Evolutionary conservation across 2,797 vertebrate species (phyloP).

Genomic region (Phalloptychus januarius): DNA sequence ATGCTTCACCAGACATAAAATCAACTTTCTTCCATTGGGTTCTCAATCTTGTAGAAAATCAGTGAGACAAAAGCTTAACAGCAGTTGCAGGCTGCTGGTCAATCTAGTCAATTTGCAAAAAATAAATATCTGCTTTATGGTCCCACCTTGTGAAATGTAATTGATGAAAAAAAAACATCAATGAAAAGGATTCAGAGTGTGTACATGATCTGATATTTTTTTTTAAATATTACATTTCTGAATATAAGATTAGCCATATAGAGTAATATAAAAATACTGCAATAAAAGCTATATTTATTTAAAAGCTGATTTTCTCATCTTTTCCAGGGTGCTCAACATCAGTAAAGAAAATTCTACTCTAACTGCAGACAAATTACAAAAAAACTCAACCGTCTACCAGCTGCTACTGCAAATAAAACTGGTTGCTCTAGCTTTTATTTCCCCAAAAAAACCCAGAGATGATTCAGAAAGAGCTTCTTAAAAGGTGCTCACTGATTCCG

Average conservation of each 20-base stretch:
- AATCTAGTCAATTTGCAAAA: neutral
- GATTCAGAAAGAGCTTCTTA: constrained; percentile 44
- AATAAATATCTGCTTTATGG: neutral
- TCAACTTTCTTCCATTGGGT: neutral
- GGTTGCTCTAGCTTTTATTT: constrained; percentile 7
- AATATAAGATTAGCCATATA: neutral
- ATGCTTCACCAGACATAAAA: neutral
- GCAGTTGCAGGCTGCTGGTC: neutral
- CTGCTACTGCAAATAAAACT: neutral
- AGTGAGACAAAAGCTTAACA: neutral
- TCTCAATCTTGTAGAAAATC: neutral
- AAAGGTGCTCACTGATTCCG: constrained; percentile 31
- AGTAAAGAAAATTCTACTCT: neutral
- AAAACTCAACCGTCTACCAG: neutral
- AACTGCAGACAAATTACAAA: neutral
- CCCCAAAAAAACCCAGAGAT: constrained; percentile 10
- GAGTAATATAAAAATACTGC: neutral
- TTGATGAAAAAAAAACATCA: neutral
- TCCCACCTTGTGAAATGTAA: neutral
- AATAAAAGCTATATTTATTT: neutral
- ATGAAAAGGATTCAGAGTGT: neutral
- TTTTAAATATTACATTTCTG: neutral
- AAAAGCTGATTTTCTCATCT: neutral
- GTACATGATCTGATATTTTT: neutral
- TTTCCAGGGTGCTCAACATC: neutral